Conservation (phyloP, 2,113 vertebrate genomes). For the Lota lota region DNA sequence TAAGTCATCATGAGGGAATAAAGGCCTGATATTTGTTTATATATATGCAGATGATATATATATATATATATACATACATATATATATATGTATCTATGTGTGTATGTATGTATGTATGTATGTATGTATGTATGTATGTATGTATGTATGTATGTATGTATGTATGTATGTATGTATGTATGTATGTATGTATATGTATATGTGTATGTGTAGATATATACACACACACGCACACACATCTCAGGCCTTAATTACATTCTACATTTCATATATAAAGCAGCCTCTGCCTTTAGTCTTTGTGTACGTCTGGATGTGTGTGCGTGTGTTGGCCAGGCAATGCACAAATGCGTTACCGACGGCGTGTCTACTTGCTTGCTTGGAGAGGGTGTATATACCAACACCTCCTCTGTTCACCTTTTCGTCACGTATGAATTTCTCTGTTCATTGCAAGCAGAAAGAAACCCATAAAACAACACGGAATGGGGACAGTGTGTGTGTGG, state of each 20-base stretch:
- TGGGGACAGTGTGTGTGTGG: too few relatives aligned
- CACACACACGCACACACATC: too few relatives aligned
- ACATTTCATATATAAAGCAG: too few relatives aligned
- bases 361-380: neutral
- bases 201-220: neutral
- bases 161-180: neutral
- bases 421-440: too few relatives aligned
- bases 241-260: too few relatives aligned
- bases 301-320: neutral
- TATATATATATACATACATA: neutral
- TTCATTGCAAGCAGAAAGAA: too few relatives aligned
- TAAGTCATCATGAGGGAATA: neutral
- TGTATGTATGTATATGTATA: neutral
- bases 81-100: neutral
- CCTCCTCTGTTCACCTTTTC: too few relatives aligned
- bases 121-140: constrained; percentile 1
- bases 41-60: neutral
- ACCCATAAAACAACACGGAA: too few relatives aligned
- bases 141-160: neutral
- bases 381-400: too few relatives aligned
- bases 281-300: neutral
- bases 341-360: neutral
- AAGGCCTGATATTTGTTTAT: constrained; percentile 6
- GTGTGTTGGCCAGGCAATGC: neutral
- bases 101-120: neutral